Base-by-base conservation (phyloP, 1,140 invertebrate genomes). In the Sarcophaga bullata region DNA sequence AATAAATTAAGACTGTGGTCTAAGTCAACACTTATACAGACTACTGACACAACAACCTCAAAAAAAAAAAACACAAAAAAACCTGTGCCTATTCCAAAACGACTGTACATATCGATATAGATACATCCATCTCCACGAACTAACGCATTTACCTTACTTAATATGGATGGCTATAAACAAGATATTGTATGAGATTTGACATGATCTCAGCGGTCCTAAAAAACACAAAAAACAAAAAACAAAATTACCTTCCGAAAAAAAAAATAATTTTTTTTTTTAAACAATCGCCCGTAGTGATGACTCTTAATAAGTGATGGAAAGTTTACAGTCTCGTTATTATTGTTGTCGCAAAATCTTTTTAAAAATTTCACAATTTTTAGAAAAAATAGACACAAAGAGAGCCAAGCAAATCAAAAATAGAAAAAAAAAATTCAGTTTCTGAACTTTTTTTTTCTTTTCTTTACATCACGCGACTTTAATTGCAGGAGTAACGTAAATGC, bases 231-330 rank as follows among this genome's bases (percentile, higher is more conserved):
- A 50, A 50, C n/a, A 76, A 78, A 78, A 78, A 52, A 11, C n/a
- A n/a, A n/a, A 52, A 11, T 72, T 25, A 25, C 75, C 10, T 76
- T n/a, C 58, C 58, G 15, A 62, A 62, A 13, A 62, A 62, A 62
- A 8, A 62, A 72, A 72, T 25, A 3, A n/a, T 25, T 37, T 37
- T 37, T 37, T 37, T 37, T 37, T 37, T 37, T 2, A 19, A 25
- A 9, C 75, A 73, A 73, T 73, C 37, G 17, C 13, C 62, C 19
- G 48, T 7, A 17, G 48, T 50, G 49, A 13, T 78, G 75, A 78
- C 50, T 78, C 75, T 78, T 78, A 78, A 78, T 48, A 48, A 78
- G 75, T 78, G 25, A 37, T 37, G 75, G 75, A 78, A 78, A 78
- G 75, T 78, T 78, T 76, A n/a, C 0, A 58, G 7, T n/a, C n/a